Conservation (phyloP, 2,113 vertebrate species). For the Bettongia penicillata region DNA sequence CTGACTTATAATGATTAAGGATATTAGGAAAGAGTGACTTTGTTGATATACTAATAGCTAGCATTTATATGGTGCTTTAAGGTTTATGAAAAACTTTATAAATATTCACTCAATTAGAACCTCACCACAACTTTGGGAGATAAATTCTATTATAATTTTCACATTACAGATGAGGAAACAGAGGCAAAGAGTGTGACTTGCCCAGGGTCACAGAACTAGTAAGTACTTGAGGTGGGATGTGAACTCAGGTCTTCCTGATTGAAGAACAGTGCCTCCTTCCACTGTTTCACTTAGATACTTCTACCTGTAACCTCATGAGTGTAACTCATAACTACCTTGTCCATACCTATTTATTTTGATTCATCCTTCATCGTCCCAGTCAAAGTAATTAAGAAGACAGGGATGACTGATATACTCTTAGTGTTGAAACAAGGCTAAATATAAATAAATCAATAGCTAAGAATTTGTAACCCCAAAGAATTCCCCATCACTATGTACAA, state of each 20-base stretch:
- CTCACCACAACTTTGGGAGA: background rate
- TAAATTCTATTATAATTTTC: background rate
- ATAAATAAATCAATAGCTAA: too few relatives aligned
- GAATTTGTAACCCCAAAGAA: background rate
- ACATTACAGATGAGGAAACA: background rate
- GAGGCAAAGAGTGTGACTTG: background rate
- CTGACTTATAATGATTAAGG: conserved; percentile 4
- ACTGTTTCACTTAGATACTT: background rate
- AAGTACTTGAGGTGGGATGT: background rate
- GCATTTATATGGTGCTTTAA: background rate
- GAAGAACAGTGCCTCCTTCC: background rate
- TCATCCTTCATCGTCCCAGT: background rate
- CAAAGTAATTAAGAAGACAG: background rate
- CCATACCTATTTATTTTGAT: background rate
- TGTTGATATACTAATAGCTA: background rate
- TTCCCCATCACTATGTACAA: background rate
- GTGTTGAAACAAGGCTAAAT: too few relatives aligned
- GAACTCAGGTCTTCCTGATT: background rate
- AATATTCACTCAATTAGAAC: background rate
- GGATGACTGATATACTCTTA: background rate
- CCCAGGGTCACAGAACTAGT: background rate
- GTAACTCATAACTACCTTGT: background rate
- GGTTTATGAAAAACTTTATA: background rate
- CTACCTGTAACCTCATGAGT: background rate
- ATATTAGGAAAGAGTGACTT: background rate